Evolutionary conservation across 1,140 invertebrate species (phyloP).

Genomic region (Steinernema khuongi): DNA sequence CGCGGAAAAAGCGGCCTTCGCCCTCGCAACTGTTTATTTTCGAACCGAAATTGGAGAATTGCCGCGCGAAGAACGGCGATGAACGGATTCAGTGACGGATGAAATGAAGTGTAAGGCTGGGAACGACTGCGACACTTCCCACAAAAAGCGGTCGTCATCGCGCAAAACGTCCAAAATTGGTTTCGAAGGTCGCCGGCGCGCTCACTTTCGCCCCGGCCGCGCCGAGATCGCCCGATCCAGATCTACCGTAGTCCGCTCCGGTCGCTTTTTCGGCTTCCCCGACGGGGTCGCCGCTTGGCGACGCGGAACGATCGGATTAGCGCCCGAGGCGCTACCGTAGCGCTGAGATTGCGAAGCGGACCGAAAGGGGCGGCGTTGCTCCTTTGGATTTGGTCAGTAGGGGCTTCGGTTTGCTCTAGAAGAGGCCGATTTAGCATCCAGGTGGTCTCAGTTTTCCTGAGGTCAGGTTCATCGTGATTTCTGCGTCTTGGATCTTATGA

Average conservation of each 20-base stretch:
- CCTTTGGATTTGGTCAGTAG: background rate
- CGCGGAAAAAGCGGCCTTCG: background rate
- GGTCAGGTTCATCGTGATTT: no score
- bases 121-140: conserved; percentile 1
- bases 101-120: conserved; percentile 16
- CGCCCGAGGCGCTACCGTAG: background rate
- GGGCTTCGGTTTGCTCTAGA: background rate
- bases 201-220: background rate
- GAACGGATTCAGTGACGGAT: conserved; percentile 13
- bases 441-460: no score
- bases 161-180: conserved; percentile 10
- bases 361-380: conserved; percentile 13
- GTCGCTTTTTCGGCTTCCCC: background rate
- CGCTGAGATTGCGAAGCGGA: background rate
- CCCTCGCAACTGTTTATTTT: conserved; percentile 12
- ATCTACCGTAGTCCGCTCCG: conserved; percentile 11
- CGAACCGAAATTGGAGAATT: conserved; percentile 6
- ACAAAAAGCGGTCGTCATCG: conserved; percentile 2
- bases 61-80: background rate
- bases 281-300: background rate
- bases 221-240: background rate
- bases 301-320: conserved; percentile 2
- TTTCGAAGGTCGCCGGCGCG: background rate
- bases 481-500: no score
- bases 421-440: no score